Base-by-base conservation (phyloP, 2,888 invertebrate genomes). In the Leucoptera coffeella region DNA sequence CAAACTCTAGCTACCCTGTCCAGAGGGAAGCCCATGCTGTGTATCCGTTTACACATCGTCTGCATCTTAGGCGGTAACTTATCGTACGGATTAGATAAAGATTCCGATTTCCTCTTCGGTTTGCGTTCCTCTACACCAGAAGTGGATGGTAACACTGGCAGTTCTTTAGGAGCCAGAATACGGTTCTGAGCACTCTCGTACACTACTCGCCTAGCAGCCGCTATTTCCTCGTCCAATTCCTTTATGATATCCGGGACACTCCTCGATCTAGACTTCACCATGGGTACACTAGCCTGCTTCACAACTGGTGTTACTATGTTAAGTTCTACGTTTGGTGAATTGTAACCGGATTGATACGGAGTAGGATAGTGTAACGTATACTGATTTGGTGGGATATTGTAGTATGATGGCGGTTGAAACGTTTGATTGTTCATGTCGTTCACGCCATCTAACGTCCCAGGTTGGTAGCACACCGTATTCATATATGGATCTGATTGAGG, bases 21-120 rank as follows among this genome's bases (percentile, higher is more conserved):
- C 27, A 85, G 49, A 0, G 88, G 83, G 48, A 94, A 94, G 2
- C 94, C 94, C 93, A 94, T 94, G 32, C 80, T 77, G 42, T 81
- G 80, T 30, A 93, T 80, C 35, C 80, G 80, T 42, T 76, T 74
- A 27, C 84, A 86, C 43, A 88, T 65, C 20, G 65, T 73, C 50
- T 85, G 82, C 29, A 76, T 60, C 27, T 75, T 67, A 8, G 58
- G 48, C 14, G 75, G 57, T 37, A 67, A 37, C 32, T 59, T 56
- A 9, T 56, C 51, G 43, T 45, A 53, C 2, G 67, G 65, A 36
- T 67, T 67, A 2, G 60, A 60, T 23, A 67, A 39, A 14, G 48
- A 39, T 25, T 60, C 62, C 1, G 36, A 28, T 42, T 50, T 62
- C 31, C 39, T 50, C 35, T 43, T 49, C 32, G 43, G 48, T 29